A percentile compares a stretch with the other conserved stretches of the same genome.
phyloP scores from a whole-genome alignment of 1,140 invertebrate genomes.

The Cherax quadricarinatus region DNA sequence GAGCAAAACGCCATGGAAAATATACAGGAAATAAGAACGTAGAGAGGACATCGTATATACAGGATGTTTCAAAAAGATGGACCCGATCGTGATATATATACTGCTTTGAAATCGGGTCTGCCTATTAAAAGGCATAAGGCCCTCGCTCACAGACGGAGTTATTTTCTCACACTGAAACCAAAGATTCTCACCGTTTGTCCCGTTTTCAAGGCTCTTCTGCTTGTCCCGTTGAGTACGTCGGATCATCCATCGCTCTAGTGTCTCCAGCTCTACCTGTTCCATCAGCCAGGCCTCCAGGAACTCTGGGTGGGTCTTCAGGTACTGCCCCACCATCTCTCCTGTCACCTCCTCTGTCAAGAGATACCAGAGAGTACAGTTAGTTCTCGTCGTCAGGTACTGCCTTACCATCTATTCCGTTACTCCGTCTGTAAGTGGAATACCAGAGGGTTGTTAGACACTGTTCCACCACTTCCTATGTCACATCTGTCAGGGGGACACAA shows the following conservation, averaged over 20 bases:
- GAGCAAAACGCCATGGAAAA: too few relatives aligned
- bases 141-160: too few relatives aligned
- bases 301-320: constrained; percentile 79
- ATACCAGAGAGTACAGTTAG: background rate
- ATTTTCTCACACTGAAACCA: background rate
- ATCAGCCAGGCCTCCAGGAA: constrained; percentile 80
- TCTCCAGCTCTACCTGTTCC: constrained; percentile 80
- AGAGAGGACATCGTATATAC: too few relatives aligned
- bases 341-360: constrained; percentile 55
- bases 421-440: background rate
- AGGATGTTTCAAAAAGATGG: too few relatives aligned
- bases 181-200: constrained; percentile 55
- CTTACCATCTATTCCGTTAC: background rate
- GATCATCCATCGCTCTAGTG: constrained; percentile 81
- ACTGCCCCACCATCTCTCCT: constrained; percentile 77
- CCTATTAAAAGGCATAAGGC: too few relatives aligned
- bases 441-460: background rate
- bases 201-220: constrained; percentile 70
- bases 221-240: constrained; percentile 79
- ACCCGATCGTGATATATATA: too few relatives aligned
- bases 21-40: too few relatives aligned
- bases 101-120: too few relatives aligned
- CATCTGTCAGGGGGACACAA: too few relatives aligned
- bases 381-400: background rate
- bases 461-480: background rate